Conservation (phyloP, 1,140 invertebrate genomes). For the Samia ricini region DNA sequence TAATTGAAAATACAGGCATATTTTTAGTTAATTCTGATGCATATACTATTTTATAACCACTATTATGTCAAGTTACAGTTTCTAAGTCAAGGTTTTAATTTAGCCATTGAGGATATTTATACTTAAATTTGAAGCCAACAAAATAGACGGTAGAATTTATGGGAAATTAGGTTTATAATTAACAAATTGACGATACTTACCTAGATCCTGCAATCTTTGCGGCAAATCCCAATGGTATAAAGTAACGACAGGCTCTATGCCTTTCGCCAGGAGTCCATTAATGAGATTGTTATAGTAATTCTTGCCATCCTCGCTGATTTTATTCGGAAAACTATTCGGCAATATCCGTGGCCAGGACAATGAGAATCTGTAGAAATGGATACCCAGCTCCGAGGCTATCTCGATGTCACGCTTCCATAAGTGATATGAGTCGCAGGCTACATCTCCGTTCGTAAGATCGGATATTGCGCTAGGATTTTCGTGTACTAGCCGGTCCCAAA, state of each 20-base stretch:
- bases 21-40: no score
- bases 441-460: slow-evolving; percentile 71
- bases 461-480: slow-evolving; percentile 58
- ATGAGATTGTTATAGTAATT: no score
- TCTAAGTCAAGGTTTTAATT: no score
- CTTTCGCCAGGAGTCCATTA: slow-evolving; percentile 68
- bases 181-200: no score
- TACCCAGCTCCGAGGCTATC: slow-evolving; percentile 63
- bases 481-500: slow-evolving; percentile 77
- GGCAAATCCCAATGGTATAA: no score
- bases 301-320: slow-evolving; percentile 76
- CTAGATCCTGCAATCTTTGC: slow-evolving; percentile 38
- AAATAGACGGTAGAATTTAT: neutral
- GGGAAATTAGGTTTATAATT: no score
- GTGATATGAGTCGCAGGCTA: slow-evolving; percentile 50
- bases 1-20: no score
- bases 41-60: no score
- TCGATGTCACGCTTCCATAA: slow-evolving; percentile 65
- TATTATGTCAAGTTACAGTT: no score
- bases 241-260: slow-evolving; percentile 76
- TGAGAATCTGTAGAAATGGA: slow-evolving; percentile 80
- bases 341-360: slow-evolving; percentile 80
- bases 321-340: slow-evolving; percentile 69
- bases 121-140: no score
- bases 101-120: no score